Base-by-base conservation (phyloP, 1,140 invertebrate genomes). In the Reticulitermes speratus region DNA sequence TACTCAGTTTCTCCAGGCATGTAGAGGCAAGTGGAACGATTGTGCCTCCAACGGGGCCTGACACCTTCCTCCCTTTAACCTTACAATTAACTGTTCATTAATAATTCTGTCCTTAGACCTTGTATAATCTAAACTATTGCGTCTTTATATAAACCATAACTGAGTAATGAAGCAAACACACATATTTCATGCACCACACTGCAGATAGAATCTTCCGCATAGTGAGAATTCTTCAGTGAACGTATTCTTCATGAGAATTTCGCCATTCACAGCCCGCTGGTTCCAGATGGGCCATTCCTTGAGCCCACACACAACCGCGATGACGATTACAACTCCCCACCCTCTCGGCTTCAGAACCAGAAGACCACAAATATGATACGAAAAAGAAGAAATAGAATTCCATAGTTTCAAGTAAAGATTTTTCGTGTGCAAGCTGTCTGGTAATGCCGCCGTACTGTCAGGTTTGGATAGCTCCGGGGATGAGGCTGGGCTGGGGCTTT, bases 221-320 rank as follows among this genome's bases (percentile, higher is more conserved):
- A 75, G 6, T 75, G 25, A 25, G 65, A 11, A 75, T 75, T 75
- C 65, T 75, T 19, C 65, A 75, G 65, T 30, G n/a, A 75, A 30
- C 65, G 9, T 75, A n/a, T 75, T 25, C 3, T n/a, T 30, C 65
- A n/a, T 30, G 65, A 75, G 65, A 30, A 75, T 75, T 75, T 30
- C 65, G 65, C 14, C 65, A n/a, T 75, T 75, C 14, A 75, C 65
- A 75, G 65, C n/a, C 65, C 25, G n/a, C 25, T 30, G 65, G 65
- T 75, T 75, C 65, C 65, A 75, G 65, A 75, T 75, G 65, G 65
- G 65, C 65, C 65, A 30, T 75, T 75, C 14, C 65, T 25, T 75
- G n/a, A 75, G 65, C 65, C n/a, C 65, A 75, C 65, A 75, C 14
- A 75, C 65, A 75, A 75, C 65, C 25, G n/a, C 65, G 25, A 75